Evolutionary conservation across 1,140 invertebrate genomes (phyloP).

Genomic region (Drosophila tsacasi): DNA sequence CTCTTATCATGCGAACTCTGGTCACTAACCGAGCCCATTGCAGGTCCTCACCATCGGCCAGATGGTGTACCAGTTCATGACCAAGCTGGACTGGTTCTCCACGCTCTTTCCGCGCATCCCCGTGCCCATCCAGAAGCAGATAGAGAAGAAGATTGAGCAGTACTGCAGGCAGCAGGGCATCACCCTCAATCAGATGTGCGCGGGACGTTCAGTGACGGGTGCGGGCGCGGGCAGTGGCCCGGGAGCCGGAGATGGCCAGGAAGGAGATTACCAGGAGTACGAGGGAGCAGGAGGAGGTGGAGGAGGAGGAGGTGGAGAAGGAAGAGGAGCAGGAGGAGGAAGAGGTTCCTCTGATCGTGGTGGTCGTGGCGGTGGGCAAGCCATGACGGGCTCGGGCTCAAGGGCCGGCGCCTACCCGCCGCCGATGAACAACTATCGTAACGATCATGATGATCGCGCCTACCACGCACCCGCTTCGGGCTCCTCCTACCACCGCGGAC

Average conservation of each 20-base stretch:
- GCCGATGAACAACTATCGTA: conserved; percentile 66
- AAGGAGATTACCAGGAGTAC: conserved; percentile 56
- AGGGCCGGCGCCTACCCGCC: conserved; percentile 30
- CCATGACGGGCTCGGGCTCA: conserved; percentile 10
- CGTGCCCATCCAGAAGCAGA: conserved; percentile 98
- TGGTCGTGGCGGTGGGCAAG: conserved; percentile 23
- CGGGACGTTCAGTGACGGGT: conserved; percentile 45
- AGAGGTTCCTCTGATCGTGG: conserved; percentile 2
- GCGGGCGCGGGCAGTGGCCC: conserved; percentile 6
- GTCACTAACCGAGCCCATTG: not conserved
- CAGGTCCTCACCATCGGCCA: conserved; percentile 95
- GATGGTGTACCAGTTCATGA: conserved; percentile 96
- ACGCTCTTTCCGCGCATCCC: conserved; percentile 99
- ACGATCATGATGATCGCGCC: conserved; percentile 78
- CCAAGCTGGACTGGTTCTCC: conserved; percentile 99
- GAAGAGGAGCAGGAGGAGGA: conserved; percentile 3
- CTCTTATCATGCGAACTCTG: not conserved
- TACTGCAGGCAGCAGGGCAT: conserved; percentile 77
- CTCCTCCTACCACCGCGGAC: conserved; percentile 49
- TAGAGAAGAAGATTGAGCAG: conserved; percentile 90
- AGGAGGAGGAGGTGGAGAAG: too few relatives aligned
- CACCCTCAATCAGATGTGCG: conserved; percentile 67
- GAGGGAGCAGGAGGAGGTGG: conserved; percentile 25
- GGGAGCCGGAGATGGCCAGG: conserved; percentile 3
- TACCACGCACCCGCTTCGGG: conserved; percentile 49